Evolutionary conservation across 2,113 vertebrate species (phyloP), one percentile per base, ranked within the genome.

Genomic region (Falco punctatus): DNA sequence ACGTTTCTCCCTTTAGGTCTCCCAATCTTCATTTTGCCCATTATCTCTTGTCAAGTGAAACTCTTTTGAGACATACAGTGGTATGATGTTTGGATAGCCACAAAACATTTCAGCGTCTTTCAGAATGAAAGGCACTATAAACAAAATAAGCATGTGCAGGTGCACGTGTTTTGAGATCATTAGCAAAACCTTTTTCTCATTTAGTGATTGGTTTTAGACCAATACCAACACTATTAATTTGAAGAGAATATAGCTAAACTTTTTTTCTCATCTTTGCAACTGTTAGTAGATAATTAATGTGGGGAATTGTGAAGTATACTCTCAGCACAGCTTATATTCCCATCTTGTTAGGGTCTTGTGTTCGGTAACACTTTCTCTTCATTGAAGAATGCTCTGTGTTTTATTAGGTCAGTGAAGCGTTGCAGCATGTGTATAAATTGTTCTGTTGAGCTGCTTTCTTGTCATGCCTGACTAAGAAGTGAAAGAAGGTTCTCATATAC

Each of bases 391-490:
- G 61, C 85, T 96, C 87, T 87, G 66, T 73, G 78, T 92, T 96
- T 97, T 86, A 87, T 90, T 80, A 81, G 93, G 96, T 94, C 87
- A 73, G 84, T 33, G 94, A 97, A 86, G 86, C 92, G 71, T 92
- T 84, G 42, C 89, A 71, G 92, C 40, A 7, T 79, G 81, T 55
- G 49, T 95, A 93, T 66, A 65, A 85, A 90, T 91, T 83, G 75
- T 79, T 92, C 96, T 90, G 71, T 65, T 94, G 75, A 88, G 89
- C 67, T 91, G 61, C n/a, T 94, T 94, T 87, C 93, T 40, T 67
- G 78, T 85, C 71, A 92, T 86, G 71, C 55, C 67, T 62, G 78
- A 86, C 33, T 33, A 86, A 96, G 81, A 82, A 71, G 74, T 23
- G 87, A 46, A 81, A 77, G 92, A 80, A 42, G 44, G 49, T 93